These are phyloP conservation scores for Chiloscyllium plagiosum DNA, from an alignment of 2,113 vertebrate species.

Conservation along the genomic window DNA sequence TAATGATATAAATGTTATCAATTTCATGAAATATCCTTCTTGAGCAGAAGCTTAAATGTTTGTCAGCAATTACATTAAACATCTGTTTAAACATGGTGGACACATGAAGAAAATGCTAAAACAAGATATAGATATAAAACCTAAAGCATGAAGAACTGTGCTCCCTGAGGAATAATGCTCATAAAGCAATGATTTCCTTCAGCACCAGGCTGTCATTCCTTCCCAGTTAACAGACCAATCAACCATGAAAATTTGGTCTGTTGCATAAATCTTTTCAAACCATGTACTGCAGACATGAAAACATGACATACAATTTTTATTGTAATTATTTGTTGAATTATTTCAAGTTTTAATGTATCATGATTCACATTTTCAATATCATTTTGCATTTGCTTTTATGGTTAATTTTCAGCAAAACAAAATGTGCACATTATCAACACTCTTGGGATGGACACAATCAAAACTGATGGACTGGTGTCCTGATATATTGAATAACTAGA, in stretches of 20 bases:
- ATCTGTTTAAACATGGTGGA: background rate
- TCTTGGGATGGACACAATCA: too few species aligned
- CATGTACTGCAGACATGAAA: background rate
- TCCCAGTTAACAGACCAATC: background rate
- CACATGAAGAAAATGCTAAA: background rate
- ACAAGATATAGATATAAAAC: background rate
- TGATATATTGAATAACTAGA: too few species aligned
- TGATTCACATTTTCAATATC: background rate
- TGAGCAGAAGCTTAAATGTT: background rate
- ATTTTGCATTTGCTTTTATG: background rate
- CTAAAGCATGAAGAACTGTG: background rate
- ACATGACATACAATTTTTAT: background rate
- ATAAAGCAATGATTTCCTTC: background rate
- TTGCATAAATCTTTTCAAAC: slow-evolving; percentile 22
- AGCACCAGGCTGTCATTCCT: background rate
- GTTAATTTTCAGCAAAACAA: background rate
- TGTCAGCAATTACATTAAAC: background rate
- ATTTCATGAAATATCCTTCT: background rate
- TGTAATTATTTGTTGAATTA: background rate
- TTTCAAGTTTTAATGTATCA: background rate
- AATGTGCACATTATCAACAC: background rate
- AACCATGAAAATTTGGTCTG: background rate
- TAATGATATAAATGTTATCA: background rate
- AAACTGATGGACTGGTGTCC: too few species aligned
- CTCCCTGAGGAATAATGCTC: background rate